Base-by-base conservation (phyloP, 2,888 invertebrate species). In the Aricia artaxerxes region DNA sequence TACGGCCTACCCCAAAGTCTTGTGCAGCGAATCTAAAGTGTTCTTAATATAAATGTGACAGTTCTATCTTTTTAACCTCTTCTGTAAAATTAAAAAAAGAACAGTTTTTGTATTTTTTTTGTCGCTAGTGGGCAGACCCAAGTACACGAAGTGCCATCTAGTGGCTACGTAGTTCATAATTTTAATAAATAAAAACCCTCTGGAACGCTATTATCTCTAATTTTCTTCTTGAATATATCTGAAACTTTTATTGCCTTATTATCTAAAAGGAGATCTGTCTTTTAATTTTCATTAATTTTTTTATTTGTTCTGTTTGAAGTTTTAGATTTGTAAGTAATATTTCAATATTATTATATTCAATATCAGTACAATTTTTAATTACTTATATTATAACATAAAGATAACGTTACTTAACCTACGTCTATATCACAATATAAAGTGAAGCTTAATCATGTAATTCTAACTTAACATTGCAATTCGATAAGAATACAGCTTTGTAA, bases 1-100 rank as follows among this genome's bases (percentile, higher is more conserved):
- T 31, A 76, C 80, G 79, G 78, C 79, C 60, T 60, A 44, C 77
- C 49, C 76, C 2, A 44, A 69, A 79, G 31, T 40, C 57, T n/a
- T n/a, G 40, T 64, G 64, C 44, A 64, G 61, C 35, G 61, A 61
- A 77, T 57, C n/a, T 38, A 61, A 44, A 16, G 77, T 78, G 31
- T 64, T 77, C 49, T 60, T 38, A 60, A n/a, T 77, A n/a, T 69
- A 69, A 69, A 69, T 9, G 31, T 11, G 11, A 69, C 11, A 31
- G 31, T 69, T 31, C 13, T 31, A 69, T 64, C 24, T 11, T 35
- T n/a, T n/a, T n/a, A 31, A 31, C 13, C 16, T 57, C 57, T 16
- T 31, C 11, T 64, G 31, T 64, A 24, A 69, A 35, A 61, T 24
- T 2, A 9, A n/a, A 61, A 60, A 4, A n/a, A 60, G 0, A 60